Percentiles rank a stretch among this genome's conserved stretches.
Evolutionary conservation across 2,797 vertebrate species (phyloP).

Genomic region (Hafferia zeledoni): DNA sequence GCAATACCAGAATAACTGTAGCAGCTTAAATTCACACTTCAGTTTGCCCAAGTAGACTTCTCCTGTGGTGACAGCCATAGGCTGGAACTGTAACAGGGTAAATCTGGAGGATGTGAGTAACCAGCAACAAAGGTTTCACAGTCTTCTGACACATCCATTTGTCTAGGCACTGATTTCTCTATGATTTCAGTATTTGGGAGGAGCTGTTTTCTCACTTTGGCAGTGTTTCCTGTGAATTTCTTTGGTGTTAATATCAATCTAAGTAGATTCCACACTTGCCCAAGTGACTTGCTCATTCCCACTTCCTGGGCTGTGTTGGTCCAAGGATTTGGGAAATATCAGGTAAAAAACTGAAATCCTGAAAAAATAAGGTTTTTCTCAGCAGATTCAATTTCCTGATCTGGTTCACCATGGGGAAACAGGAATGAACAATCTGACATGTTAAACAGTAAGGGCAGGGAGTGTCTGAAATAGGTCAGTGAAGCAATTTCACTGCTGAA

Average conservation of each 20-base stretch:
- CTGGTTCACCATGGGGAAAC: background rate
- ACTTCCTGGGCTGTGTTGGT: background rate
- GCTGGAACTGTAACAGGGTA: background rate
- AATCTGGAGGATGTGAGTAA: constrained; percentile 35
- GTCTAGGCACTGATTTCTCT: background rate
- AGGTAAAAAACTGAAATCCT: background rate
- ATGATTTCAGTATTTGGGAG: background rate
- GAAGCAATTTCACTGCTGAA: background rate
- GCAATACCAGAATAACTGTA: background rate
- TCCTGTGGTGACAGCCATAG: background rate
- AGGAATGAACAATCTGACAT: background rate
- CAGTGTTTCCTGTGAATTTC: background rate
- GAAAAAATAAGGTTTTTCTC: background rate
- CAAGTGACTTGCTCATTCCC: background rate
- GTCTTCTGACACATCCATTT: constrained; percentile 13
- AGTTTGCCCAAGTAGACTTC: background rate
- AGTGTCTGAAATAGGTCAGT: background rate
- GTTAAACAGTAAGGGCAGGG: background rate
- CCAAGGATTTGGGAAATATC: background rate
- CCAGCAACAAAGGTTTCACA: background rate
- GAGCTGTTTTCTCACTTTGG: background rate
- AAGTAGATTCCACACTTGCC: background rate
- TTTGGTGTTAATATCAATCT: background rate
- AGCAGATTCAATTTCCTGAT: background rate
- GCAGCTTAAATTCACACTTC: background rate